phyloP scores from a whole-genome alignment of 2,888 invertebrate species.

The Acanthococcus lagerstroemiae region DNA sequence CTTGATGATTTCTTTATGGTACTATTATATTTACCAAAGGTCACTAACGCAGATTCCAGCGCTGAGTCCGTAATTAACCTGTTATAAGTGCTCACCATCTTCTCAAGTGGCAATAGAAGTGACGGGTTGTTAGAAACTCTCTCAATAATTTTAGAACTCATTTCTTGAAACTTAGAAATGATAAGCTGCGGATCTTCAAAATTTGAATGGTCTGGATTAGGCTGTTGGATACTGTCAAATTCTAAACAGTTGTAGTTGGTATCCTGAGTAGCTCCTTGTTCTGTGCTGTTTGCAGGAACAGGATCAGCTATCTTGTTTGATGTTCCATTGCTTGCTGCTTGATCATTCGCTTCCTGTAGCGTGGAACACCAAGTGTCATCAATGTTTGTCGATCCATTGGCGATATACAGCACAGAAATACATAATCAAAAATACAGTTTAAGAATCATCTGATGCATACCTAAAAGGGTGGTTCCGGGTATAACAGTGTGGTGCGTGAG shows the following conservation, averaged over 20 bases:
- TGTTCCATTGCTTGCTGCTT: no score
- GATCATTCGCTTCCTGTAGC: neutral
- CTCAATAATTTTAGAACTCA: neutral
- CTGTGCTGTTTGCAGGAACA: no score
- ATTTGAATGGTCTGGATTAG: no score
- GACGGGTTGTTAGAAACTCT: neutral
- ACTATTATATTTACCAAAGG: neutral
- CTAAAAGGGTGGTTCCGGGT: no score
- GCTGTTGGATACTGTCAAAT: no score
- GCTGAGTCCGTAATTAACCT: neutral
- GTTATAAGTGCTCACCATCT: neutral
- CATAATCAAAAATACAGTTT: no score
- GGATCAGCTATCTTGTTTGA: no score
- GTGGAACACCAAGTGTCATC: neutral
- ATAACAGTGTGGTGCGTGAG: no score
- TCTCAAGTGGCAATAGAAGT: neutral
- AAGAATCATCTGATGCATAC: no score
- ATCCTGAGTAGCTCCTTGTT: no score
- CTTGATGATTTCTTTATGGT: neutral
- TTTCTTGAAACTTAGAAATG: neutral
- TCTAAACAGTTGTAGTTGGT: no score
- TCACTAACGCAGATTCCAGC: neutral
- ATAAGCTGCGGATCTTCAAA: no score
- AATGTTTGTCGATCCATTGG: neutral
- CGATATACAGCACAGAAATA: neutral